phyloP scores from a whole-genome alignment of 1,140 invertebrate species.

The Drosophila auraria region DNA sequence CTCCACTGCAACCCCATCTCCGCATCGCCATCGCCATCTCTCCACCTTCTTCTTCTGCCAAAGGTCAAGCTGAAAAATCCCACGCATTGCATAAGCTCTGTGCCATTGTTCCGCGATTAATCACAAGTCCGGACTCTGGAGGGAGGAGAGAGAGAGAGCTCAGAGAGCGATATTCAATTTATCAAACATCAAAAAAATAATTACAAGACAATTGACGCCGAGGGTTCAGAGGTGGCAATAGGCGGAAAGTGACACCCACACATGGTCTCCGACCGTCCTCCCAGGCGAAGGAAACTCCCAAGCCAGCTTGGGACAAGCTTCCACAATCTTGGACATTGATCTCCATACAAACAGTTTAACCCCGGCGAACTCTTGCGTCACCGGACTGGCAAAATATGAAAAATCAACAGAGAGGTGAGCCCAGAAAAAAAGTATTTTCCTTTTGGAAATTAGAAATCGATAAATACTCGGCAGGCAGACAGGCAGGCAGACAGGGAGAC shows the following conservation, averaged over 20 bases:
- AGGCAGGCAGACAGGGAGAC: conserved; percentile 2
- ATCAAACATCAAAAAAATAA: conserved; percentile 74
- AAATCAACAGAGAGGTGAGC: conserved; percentile 42
- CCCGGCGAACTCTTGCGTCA: conserved; percentile 72
- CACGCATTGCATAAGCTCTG: conserved; percentile 71
- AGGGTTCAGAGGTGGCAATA: conserved; percentile 51
- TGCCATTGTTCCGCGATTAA: conserved; percentile 61
- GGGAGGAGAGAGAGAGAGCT: conserved; percentile 18
- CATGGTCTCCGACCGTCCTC: neutral
- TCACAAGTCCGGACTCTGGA: conserved; percentile 37
- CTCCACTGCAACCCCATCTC: conserved; percentile 11
- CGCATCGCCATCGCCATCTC: neutral
- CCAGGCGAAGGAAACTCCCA: conserved; percentile 21
- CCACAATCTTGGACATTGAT: conserved; percentile 64
- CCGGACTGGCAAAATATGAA: conserved; percentile 33
- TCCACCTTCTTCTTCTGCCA: conserved; percentile 17
- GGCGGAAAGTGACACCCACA: conserved; percentile 68
- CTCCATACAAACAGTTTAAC: conserved; percentile 81
- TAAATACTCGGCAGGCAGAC: conserved; percentile 43
- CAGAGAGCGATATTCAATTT: conserved; percentile 74
- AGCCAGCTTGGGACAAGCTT: conserved; percentile 2
- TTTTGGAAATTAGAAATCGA: conserved; percentile 75
- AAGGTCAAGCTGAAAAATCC: conserved; percentile 63
- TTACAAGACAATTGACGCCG: conserved; percentile 79
- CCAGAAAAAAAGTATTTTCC: conserved; percentile 24